Evolutionary conservation across 2,888 invertebrate genomes (phyloP).

Genomic region (Cyaniris semiargus): DNA sequence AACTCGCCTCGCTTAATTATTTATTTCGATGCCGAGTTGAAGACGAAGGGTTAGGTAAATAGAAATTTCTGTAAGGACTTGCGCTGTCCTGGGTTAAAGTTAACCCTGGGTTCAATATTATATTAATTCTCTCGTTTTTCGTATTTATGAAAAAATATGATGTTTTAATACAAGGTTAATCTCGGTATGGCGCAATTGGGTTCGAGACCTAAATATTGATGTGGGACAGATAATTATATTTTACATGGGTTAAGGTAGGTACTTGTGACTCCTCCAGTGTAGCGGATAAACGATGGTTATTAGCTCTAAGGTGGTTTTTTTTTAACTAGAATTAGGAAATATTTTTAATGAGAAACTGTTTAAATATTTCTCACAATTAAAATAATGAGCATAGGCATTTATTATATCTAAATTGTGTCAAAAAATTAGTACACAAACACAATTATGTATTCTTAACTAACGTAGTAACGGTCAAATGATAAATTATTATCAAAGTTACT

Average conservation of each 20-base stretch:
- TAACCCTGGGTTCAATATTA: too few species aligned
- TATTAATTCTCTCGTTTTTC: too few species aligned
- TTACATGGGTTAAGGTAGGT: too few species aligned
- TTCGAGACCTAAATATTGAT: too few species aligned
- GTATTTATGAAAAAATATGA: too few species aligned
- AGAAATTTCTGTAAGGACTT: background rate
- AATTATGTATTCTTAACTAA: background rate
- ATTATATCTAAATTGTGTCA: background rate
- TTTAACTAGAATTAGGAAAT: background rate
- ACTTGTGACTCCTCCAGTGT: too few species aligned
- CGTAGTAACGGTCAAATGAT: background rate
- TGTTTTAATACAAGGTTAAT: too few species aligned
- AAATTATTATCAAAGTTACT: too few species aligned
- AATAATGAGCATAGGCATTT: background rate
- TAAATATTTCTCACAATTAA: background rate
- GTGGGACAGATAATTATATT: too few species aligned
- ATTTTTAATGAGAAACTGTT: background rate
- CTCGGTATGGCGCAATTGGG: too few species aligned
- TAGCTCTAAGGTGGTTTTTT: background rate
- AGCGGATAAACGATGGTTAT: too few species aligned
- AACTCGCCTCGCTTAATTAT: constrained; percentile 44
- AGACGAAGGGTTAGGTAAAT: constrained; percentile 15
- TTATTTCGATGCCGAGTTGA: constrained; percentile 29
- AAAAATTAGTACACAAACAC: background rate
- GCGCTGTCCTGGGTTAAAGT: too few species aligned